Conservation (phyloP, 2,888 invertebrate genomes). For the Embidobia sp. region DNA sequence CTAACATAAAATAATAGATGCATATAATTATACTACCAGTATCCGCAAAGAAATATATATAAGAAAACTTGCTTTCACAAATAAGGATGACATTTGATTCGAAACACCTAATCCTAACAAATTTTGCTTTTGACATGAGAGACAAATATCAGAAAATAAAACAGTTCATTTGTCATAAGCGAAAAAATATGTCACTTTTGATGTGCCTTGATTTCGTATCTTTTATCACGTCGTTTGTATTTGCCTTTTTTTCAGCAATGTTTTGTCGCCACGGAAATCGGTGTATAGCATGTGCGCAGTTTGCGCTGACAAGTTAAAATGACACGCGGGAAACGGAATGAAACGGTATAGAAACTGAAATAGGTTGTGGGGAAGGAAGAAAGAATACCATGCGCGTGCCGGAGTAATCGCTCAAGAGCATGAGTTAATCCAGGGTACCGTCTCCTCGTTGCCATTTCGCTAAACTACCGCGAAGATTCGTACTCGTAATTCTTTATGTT, state of each 20-base stretch:
- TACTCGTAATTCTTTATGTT: constrained; percentile 70
- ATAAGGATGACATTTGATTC: constrained; percentile 8
- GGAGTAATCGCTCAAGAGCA: constrained; percentile 73
- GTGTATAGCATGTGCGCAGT: constrained; percentile 10
- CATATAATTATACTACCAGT: constrained; percentile 25
- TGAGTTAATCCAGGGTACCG: constrained; percentile 66
- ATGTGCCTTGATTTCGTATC: constrained; percentile 13
- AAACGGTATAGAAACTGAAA: constrained; percentile 63
- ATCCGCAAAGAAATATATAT: constrained; percentile 17
- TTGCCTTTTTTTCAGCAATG: constrained; percentile 14
- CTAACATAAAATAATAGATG: constrained; percentile 47
- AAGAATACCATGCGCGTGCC: constrained; percentile 69
- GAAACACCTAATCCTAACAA: constrained; percentile 27
- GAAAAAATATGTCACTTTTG: constrained; percentile 19
- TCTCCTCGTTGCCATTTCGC: constrained; percentile 45
- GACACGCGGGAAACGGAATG: constrained; percentile 59
- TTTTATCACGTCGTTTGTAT: constrained; percentile 20
- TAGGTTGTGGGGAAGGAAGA: constrained; percentile 55
- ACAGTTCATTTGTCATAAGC: constrained; percentile 17
- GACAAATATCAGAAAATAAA: neutral
- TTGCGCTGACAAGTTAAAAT: constrained; percentile 46
- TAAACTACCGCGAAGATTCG: constrained; percentile 67
- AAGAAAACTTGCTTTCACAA: constrained; percentile 12
- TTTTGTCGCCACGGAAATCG: constrained; percentile 26
- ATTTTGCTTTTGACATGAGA: constrained; percentile 7